Conservation (phyloP, 2,797 vertebrate genomes). For the Sebastes ruberrimus region DNA sequence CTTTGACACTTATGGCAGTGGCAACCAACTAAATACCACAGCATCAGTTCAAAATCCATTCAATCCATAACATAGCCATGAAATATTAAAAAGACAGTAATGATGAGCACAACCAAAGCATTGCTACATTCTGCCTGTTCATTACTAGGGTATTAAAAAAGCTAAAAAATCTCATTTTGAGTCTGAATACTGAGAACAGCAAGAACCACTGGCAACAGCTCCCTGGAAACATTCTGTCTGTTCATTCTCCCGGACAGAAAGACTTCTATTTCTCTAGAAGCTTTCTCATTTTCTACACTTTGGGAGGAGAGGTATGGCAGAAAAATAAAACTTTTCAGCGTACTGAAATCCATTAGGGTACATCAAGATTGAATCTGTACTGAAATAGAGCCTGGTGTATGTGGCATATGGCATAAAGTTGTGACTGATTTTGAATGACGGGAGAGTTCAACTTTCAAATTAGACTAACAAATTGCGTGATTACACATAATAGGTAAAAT, state of each 20-base stretch:
- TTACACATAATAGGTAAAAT: not conserved
- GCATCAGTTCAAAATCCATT: not conserved
- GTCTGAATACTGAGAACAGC: not conserved
- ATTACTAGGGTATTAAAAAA: not conserved
- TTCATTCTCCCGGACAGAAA: not conserved
- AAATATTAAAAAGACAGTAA: not conserved
- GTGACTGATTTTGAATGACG: not conserved
- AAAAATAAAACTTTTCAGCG: not conserved
- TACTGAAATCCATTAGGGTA: not conserved
- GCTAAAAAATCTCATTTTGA: not conserved
- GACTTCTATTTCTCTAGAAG: not conserved
- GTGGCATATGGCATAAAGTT: not conserved
- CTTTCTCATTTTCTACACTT: not conserved
- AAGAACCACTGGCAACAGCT: not conserved
- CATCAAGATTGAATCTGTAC: not conserved
- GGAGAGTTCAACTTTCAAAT: not conserved
- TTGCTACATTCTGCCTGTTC: not conserved
- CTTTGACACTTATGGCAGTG: not conserved
- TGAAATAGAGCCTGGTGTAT: not conserved
- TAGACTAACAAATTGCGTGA: not conserved
- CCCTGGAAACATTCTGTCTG: not conserved
- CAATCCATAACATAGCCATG: not conserved
- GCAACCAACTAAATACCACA: not conserved
- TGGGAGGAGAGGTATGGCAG: not conserved
- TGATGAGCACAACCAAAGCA: not conserved